A percentile compares a stretch with the other conserved stretches of the same genome.
Conservation (phyloP, 2,113 vertebrate species). For the Kobus ellipsiprymnus region DNA sequence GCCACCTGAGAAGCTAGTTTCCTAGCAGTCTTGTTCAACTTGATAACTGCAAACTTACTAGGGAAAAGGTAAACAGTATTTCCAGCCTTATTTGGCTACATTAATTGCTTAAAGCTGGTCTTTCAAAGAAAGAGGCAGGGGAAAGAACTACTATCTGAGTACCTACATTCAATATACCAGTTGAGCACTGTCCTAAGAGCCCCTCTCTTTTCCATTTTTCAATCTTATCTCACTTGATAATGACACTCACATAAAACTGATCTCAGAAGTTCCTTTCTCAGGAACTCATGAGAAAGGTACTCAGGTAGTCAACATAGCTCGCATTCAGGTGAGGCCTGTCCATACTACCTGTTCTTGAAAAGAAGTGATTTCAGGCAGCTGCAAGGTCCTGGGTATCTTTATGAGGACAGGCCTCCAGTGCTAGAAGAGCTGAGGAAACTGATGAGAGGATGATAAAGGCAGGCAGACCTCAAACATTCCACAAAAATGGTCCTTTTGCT, state of each 20-base stretch:
- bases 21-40: not conserved
- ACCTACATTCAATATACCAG: not conserved
- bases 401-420: not conserved
- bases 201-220: not conserved
- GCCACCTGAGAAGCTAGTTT: not conserved
- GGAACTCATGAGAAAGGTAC: not conserved
- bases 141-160: not conserved
- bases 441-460: not conserved
- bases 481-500: not conserved
- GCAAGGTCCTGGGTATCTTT: not conserved
- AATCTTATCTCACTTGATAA: not conserved
- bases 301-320: not conserved
- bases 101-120: not conserved
- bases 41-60: not conserved
- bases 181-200: not conserved
- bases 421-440: not conserved
- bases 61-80: not conserved
- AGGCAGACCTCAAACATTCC: not conserved
- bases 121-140: not conserved
- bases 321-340: not conserved
- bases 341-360: not conserved
- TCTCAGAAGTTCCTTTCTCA: not conserved
- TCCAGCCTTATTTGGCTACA: not conserved
- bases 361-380: not conserved
- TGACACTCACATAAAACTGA: not conserved